phyloP scores from a whole-genome alignment of 2,797 vertebrate genomes.

The Pseudomugil gertrudae region DNA sequence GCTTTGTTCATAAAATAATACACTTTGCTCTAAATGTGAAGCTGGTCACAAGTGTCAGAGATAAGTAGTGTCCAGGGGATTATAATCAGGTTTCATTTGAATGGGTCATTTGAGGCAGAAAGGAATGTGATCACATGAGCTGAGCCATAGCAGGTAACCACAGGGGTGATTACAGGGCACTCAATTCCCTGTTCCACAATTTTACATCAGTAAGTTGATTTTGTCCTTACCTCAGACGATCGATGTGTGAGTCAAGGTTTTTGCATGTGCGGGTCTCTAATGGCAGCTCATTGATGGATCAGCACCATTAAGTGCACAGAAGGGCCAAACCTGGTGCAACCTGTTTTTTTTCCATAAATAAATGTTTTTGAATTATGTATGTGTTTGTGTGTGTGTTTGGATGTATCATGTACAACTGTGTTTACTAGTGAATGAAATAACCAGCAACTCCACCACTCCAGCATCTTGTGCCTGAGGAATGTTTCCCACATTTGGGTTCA shows the following conservation, averaged over 20 bases:
- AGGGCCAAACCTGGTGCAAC: conserved; percentile 47
- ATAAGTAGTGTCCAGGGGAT: conserved; percentile 9
- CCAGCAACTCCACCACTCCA: conserved; percentile 50
- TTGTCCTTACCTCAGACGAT: conserved; percentile 43
- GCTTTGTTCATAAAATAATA: conserved; percentile 25
- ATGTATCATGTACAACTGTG: conserved; percentile 48
- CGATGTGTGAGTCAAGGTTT: conserved; percentile 49
- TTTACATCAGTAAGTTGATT: conserved; percentile 37
- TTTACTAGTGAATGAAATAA: conserved; percentile 69
- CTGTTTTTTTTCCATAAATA: conserved; percentile 53
- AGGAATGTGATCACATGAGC: conserved; percentile 27
- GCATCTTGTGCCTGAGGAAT: conserved; percentile 32
- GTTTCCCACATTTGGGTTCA: conserved; percentile 59
- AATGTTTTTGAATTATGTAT: conserved; percentile 37
- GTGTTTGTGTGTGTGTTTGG: conserved; percentile 1
- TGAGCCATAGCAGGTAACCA: conserved; percentile 32
- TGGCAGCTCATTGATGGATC: conserved; percentile 70
- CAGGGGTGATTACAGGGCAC: conserved; percentile 28
- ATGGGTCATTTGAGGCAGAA: conserved; percentile 24
- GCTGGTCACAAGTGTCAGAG: conserved; percentile 12
- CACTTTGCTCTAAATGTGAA: conserved; percentile 26
- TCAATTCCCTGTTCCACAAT: conserved; percentile 37
- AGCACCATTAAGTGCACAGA: conserved; percentile 68
- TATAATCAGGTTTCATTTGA: conserved; percentile 20
- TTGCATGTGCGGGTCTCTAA: conserved; percentile 63